phyloP scores from a whole-genome alignment of 2,113 vertebrate genomes.

The Peromyscus leucopus region DNA sequence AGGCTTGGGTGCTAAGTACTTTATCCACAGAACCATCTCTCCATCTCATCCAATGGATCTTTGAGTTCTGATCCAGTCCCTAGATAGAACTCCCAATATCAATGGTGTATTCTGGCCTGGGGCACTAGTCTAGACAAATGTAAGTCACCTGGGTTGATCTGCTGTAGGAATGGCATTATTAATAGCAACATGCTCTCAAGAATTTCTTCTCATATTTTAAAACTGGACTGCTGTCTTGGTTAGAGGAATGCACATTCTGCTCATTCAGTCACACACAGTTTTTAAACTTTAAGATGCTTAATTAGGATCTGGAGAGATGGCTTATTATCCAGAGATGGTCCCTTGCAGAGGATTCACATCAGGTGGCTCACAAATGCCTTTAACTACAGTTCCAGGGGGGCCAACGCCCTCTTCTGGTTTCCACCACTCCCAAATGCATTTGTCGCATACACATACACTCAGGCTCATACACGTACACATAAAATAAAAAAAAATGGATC shows the following conservation, averaged over 20 bases:
- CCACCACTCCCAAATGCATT: neutral
- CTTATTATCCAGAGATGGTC: no score
- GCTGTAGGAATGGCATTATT: neutral
- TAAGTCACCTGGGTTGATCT: neutral
- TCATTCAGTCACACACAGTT: conserved; percentile 17
- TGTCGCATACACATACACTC: neutral
- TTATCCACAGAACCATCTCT: no score
- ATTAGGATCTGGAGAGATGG: neutral
- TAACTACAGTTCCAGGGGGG: neutral
- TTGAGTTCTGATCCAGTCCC: neutral
- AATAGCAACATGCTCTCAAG: neutral
- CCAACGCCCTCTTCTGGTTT: neutral
- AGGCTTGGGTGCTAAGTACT: no score
- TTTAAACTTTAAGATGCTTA: neutral
- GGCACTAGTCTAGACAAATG: neutral
- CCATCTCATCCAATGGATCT: neutral
- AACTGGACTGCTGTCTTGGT: conserved; percentile 43
- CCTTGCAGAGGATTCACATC: neutral
- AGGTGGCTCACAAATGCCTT: neutral
- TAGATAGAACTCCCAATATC: neutral
- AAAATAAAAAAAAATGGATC: neutral
- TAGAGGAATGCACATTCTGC: conserved; percentile 29
- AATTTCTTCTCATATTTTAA: conserved; percentile 27
- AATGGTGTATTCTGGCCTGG: neutral
- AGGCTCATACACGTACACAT: neutral